Evolutionary conservation across 2,797 vertebrate genomes (phyloP).

Genomic region (Argyrosomus regius): DNA sequence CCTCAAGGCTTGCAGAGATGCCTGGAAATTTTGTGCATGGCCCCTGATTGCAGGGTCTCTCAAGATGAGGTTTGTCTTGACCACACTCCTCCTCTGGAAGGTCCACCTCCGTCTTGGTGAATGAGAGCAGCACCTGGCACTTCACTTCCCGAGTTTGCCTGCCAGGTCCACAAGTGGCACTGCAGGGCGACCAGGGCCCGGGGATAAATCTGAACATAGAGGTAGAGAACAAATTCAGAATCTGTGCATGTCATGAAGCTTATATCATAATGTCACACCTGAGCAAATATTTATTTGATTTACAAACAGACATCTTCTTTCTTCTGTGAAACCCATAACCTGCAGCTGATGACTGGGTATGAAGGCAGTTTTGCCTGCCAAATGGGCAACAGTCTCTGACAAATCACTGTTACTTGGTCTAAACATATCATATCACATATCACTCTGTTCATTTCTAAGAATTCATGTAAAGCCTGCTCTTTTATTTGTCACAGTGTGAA

Average conservation of each 20-base stretch:
- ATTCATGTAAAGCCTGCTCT: background rate
- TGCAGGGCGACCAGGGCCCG: slow-evolving; percentile 93
- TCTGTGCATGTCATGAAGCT: background rate
- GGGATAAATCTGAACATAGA: slow-evolving; percentile 88
- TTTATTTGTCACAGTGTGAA: background rate
- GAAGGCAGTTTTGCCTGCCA: no score
- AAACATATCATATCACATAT: background rate
- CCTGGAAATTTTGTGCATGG: slow-evolving; percentile 78
- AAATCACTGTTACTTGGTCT: background rate
- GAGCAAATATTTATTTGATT: background rate
- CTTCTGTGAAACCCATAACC: no score
- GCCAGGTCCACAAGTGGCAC: slow-evolving; percentile 88
- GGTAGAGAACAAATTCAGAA: background rate
- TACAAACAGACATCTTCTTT: no score
- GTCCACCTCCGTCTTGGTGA: slow-evolving; percentile 91
- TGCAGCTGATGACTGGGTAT: no score
- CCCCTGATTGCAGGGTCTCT: slow-evolving; percentile 83
- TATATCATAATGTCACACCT: background rate
- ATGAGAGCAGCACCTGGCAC: slow-evolving; percentile 90
- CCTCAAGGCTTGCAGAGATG: slow-evolving; percentile 41
- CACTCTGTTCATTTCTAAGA: background rate
- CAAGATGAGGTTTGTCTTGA: slow-evolving; percentile 77
- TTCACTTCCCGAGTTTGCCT: slow-evolving; percentile 87
- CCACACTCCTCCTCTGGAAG: slow-evolving; percentile 93
- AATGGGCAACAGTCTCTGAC: no score